Conservation (phyloP, 2,797 vertebrate genomes). For the Sandelia bainsii region DNA sequence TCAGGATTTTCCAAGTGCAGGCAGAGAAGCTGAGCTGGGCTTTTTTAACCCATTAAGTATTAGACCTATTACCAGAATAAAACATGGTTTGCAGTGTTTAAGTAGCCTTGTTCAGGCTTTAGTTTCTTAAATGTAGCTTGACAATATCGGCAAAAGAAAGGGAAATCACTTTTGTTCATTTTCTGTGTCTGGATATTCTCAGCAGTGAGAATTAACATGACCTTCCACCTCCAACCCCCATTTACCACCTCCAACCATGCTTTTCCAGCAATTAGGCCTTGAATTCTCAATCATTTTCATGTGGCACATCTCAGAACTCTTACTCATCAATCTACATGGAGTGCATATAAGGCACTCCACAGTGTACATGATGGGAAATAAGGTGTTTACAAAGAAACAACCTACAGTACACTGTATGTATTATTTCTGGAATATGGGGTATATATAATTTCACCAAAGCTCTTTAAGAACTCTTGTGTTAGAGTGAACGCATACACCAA, state of each 20-base stretch:
- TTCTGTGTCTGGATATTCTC: slow-evolving; percentile 1
- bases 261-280: slow-evolving; percentile 10
- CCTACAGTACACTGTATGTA: too few relatives aligned
- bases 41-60: not conserved
- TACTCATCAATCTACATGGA: not conserved
- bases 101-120: slow-evolving; percentile 1
- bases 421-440: not conserved
- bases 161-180: not conserved
- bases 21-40: slow-evolving; percentile 8
- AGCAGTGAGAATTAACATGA: not conserved
- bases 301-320: not conserved
- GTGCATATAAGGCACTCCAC: not conserved
- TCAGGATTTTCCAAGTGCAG: slow-evolving; percentile 28
- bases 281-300: not conserved
- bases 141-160: not conserved
- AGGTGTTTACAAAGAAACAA: too few relatives aligned
- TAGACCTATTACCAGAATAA: not conserved
- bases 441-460: slow-evolving; percentile 10
- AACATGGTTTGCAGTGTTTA: slow-evolving; percentile 2
- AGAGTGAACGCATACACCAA: not conserved
- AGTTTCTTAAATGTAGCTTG: not conserved
- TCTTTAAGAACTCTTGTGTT: not conserved
- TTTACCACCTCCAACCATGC: not conserved
- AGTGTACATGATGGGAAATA: not conserved
- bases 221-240: not conserved